Percentiles rank a stretch among this genome's conserved stretches.
phyloP scores from a whole-genome alignment of 2,888 invertebrate genomes.

The Lissocephala sabroskyi region DNA sequence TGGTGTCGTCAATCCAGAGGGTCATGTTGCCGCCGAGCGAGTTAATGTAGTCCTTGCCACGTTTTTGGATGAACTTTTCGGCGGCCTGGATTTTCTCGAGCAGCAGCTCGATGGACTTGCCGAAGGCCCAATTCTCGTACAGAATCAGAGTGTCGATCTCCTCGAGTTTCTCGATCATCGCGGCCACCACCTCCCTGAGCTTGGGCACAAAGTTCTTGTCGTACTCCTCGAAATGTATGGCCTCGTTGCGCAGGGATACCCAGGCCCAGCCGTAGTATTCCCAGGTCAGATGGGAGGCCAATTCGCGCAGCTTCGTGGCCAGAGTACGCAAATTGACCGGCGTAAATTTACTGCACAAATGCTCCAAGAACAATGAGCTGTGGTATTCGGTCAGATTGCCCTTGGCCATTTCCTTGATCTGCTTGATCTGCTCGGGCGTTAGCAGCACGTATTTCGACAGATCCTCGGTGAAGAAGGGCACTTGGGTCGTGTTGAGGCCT shows the following conservation, averaged over 20 bases:
- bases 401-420: not conserved
- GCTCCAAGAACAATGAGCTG: constrained; percentile 8
- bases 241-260: constrained; percentile 12
- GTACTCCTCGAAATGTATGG: constrained; percentile 2
- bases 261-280: constrained; percentile 1
- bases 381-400: constrained; percentile 15
- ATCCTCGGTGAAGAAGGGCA: constrained; percentile 13
- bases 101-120: not conserved
- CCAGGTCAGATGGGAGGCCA: not conserved
- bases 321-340: constrained; percentile 3
- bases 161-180: constrained; percentile 1
- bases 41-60: constrained; percentile 14
- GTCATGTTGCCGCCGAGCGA: constrained; percentile 23
- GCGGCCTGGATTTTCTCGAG: constrained; percentile 1
- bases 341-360: constrained; percentile 14
- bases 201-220: constrained; percentile 1
- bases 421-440: not conserved
- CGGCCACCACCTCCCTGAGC: not conserved
- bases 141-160: constrained; percentile 21
- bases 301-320: not conserved
- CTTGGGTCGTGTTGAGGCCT: no score
- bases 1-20: not conserved
- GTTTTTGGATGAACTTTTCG: constrained; percentile 13
- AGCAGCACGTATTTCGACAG: constrained; percentile 7
- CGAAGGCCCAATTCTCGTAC: constrained; percentile 19